Evolutionary conservation across 2,797 vertebrate genomes (phyloP), one percentile per base, ranked within the genome.

Genomic region (Falco cherrug): DNA sequence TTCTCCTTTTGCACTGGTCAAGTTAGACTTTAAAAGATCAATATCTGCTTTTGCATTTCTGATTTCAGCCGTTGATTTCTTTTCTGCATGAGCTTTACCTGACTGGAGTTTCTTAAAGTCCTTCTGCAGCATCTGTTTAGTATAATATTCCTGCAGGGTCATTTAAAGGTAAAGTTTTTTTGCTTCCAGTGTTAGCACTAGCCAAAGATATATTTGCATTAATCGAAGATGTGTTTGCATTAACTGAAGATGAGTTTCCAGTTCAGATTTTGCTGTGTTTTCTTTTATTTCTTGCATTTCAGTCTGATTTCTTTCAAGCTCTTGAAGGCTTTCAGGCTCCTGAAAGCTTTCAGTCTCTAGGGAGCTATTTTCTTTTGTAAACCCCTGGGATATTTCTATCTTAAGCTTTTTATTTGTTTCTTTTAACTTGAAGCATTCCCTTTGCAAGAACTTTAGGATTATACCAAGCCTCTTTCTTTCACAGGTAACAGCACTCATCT

Each of bases 131-230:
- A 56, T 93, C 59, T 97, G 87, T 53, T 94, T 95, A 22, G 81
- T 77, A 61, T 63, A 65, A 39, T 87, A 93, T 64, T 97, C 93
- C 51, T 96, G 88, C 51, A 97, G 43, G 18, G 70, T 71, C 57
- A 81, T 89, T 91, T 96, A 92, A 26, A 97, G 95, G 26, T 83
- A 90, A 22, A 89, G 21, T 51, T 97, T 97, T 84, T 98, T 95
- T 35, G 95, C 87, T 71, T 97, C 93, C 47, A 96, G 29, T 3
- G 80, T 90, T 64, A 97, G 86, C 21, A 97, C 80, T 57, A 92
- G 85, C 47, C 94, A 93, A 53, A 91, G 61, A 71, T 95, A 45
- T 45, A 45, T 45, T 18, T 45, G 43, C 43, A 18, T 45, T 45
- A 45, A 45, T 16, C 43, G 17, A 45, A 45, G 17, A 45, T 45